Conservation (phyloP, 2,113 vertebrate species). For the Aplodontia rufa region DNA sequence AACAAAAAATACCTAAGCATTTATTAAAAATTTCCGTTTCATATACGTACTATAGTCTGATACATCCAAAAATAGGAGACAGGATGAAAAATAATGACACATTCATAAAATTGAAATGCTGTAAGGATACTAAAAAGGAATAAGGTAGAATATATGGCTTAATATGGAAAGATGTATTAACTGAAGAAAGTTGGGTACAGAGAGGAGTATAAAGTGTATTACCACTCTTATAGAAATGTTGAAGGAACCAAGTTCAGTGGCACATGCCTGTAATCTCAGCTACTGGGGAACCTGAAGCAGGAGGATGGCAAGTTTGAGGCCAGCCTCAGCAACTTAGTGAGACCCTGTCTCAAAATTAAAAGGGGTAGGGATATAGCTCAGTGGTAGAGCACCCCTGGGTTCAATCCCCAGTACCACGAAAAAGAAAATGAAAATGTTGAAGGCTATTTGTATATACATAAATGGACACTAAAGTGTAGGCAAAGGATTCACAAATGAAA, state of each 20-base stretch:
- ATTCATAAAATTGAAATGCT: background rate
- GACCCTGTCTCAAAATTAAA: background rate
- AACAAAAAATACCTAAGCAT: background rate
- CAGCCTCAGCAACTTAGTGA: background rate
- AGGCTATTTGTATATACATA: background rate
- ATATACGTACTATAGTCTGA: background rate
- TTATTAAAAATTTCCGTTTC: background rate
- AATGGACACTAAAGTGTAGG: background rate
- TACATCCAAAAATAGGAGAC: background rate
- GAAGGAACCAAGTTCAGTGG: background rate
- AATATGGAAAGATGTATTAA: background rate
- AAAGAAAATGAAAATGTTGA: background rate
- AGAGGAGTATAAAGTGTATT: background rate
- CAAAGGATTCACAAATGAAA: conserved; percentile 12
- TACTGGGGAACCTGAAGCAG: background rate
- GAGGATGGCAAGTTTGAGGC: background rate
- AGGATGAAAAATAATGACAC: background rate
- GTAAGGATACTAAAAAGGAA: background rate
- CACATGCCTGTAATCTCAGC: background rate
- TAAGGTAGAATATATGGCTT: background rate
- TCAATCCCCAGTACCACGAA: background rate
- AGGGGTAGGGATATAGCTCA: background rate
- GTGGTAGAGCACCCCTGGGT: background rate
- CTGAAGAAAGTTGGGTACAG: background rate
- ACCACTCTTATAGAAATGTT: background rate